Evolutionary conservation across 2,888 invertebrate species (phyloP).

Genomic region (Ennomos fuscantarius): DNA sequence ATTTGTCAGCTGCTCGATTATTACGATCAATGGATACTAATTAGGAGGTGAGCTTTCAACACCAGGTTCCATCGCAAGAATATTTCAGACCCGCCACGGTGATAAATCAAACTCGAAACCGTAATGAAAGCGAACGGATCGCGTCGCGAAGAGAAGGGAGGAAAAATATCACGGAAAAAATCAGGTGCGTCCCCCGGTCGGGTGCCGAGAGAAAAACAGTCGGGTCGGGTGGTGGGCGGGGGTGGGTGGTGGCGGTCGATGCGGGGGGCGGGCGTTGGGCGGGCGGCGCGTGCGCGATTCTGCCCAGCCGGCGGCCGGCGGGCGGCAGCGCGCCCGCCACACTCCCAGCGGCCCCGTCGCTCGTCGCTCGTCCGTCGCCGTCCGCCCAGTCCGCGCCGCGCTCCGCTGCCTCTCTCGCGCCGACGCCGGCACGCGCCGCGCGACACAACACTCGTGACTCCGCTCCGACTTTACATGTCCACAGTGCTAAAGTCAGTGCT

Average conservation of each 20-base stretch:
- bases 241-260: constrained; percentile 76
- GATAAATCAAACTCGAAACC: constrained; percentile 86
- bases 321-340: constrained; percentile 67
- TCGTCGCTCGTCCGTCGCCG: constrained; percentile 57
- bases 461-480: constrained; percentile 77
- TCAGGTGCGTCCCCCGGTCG: constrained; percentile 84
- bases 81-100: constrained; percentile 82
- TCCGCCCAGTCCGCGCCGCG: constrained; percentile 73
- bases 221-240: constrained; percentile 60
- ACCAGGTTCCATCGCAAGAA: constrained; percentile 79
- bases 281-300: constrained; percentile 70
- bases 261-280: constrained; percentile 72
- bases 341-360: constrained; percentile 61
- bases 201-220: constrained; percentile 82
- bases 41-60: constrained; percentile 81
- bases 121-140: constrained; percentile 86
- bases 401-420: constrained; percentile 71
- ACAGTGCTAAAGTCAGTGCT: constrained; percentile 83
- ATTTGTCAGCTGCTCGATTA: constrained; percentile 45
- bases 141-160: constrained; percentile 84
- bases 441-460: constrained; percentile 50
- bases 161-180: constrained; percentile 86
- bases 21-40: constrained; percentile 79
- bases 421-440: constrained; percentile 78
- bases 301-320: constrained; percentile 71